A percentile compares a stretch with the other conserved stretches of the same genome.
phyloP scores from a whole-genome alignment of 2,797 vertebrate genomes.

The Gallinago nigripennis region DNA sequence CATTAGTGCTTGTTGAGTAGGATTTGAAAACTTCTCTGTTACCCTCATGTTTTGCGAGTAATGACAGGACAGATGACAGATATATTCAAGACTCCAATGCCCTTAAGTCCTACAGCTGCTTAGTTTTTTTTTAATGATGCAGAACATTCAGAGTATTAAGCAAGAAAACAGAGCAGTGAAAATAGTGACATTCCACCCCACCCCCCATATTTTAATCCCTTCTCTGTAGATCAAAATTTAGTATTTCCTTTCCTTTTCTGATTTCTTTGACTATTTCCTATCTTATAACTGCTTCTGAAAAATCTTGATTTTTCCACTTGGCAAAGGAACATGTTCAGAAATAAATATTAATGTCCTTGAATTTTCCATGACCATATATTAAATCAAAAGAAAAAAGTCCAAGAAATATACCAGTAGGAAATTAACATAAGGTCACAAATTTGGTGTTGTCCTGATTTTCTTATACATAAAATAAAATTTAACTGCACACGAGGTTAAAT shows the following conservation, averaged over 20 bases:
- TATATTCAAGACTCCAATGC: neutral
- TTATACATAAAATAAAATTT: neutral
- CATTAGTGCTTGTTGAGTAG: neutral
- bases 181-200: neutral
- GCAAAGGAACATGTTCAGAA: neutral
- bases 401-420: neutral
- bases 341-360: conserved; percentile 8
- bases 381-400: neutral
- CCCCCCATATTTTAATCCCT: neutral
- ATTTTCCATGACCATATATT: neutral
- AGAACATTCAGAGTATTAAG: neutral
- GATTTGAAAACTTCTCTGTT: neutral
- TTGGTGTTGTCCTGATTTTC: neutral
- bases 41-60: neutral
- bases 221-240: neutral
- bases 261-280: neutral
- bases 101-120: neutral
- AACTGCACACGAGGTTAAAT: neutral
- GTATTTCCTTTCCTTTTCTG: neutral
- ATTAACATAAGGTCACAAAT: neutral
- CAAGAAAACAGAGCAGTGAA: neutral
- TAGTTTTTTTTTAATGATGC: neutral
- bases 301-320: neutral
- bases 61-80: neutral
- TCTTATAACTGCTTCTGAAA: neutral